These are phyloP conservation scores for Polydrusus pterygomalis DNA, from an alignment of 2,888 invertebrate genomes.

Conservation along the genomic window DNA sequence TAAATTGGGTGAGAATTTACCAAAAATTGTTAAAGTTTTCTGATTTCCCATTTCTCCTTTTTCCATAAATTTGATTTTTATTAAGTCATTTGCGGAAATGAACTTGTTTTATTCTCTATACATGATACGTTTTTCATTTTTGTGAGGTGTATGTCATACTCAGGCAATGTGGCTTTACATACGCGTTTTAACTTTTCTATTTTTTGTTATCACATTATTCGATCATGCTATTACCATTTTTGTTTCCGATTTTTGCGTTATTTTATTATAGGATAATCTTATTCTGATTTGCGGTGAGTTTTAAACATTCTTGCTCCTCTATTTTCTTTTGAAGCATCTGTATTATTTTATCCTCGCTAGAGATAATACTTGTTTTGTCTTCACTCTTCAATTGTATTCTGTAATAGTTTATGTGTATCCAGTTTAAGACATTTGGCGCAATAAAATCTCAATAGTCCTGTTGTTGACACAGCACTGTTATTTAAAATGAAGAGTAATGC, in stretches of 20 bases:
- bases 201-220: slow-evolving; percentile 7
- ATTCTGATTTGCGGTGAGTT: too few species aligned
- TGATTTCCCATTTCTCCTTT: too few species aligned
- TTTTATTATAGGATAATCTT: neutral
- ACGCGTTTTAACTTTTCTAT: neutral
- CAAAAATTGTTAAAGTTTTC: too few species aligned
- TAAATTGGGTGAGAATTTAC: too few species aligned
- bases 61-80: neutral
- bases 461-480: too few species aligned
- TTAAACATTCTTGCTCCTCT: neutral
- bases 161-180: neutral
- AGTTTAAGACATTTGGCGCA: neutral
- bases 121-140: slow-evolving; percentile 8
- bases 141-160: neutral
- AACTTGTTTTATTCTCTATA: slow-evolving; percentile 5
- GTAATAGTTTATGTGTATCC: neutral
- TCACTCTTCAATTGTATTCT: neutral
- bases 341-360: neutral
- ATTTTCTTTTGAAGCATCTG: neutral
- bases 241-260: neutral
- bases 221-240: neutral
- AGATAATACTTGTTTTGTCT: neutral
- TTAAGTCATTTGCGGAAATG: neutral
- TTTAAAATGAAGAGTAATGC: too few species aligned
- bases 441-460: neutral